Evolutionary conservation across 35 echinoderm and acorn worm genomes (phyloP), one percentile per base, ranked within the genome.

Genomic region (Ophioderma brevispina): DNA sequence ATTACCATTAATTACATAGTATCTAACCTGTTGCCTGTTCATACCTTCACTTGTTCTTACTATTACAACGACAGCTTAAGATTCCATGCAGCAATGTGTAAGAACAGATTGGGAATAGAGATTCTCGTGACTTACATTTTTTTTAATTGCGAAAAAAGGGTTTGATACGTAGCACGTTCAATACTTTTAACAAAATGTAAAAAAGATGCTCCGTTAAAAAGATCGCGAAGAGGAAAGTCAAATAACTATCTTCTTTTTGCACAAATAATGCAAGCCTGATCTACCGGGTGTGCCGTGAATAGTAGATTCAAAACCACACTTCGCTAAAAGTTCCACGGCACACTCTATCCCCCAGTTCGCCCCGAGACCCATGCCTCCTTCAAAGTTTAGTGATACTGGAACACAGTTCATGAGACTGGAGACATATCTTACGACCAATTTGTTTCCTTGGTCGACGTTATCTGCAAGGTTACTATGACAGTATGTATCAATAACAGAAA

Each of bases 381-480:
- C 89, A 40, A 81, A 39, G 30, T 92, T 38, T 36, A 89, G 37
- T 23, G 96, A 91, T n/a, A 89, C 81, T 8, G 96, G 92, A 49
- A 98, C 84, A 43, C 96, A 98, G 35, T 92, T 76, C 46, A 98
- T 85, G 41, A 92, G n/a, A 41, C 96, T 98, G 39, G 86, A 78
- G 19, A 83, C 82, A 55, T 92, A 98, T 1, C 56, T 31, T 0
- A 86, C 80, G 23, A 55, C 25, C 1, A 86, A 31, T n/a, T 31
- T 28, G 3, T 81, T 75, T 3, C 28, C 77, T 25, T 85, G 82
- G 36, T 75, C 70, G 2, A 94, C 37, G 40, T 98, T 98, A 35
- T 94, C 85, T 25, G 34, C 78, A 6, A 88, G 76, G 19, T 89
- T 80, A 30, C 56, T 89, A 81, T 84, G 79, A 30, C 78, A 50